phyloP scores from a whole-genome alignment of 2,113 vertebrate species.

The Callaeas wilsoni region DNA sequence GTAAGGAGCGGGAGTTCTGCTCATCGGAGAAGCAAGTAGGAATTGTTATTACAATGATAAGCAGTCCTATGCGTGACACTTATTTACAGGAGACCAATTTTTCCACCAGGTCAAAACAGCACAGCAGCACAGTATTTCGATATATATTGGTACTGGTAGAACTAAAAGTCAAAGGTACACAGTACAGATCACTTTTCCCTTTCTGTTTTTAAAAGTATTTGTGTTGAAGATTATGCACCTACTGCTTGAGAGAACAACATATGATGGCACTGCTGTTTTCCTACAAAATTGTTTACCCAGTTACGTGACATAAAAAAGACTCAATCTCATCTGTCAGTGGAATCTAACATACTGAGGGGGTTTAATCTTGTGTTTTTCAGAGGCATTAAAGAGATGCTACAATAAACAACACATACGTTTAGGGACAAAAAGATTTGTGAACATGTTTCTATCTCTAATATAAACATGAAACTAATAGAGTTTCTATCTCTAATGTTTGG shows the following conservation, averaged over 20 bases:
- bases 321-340: not conserved
- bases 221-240: not conserved
- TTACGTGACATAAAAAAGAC: not conserved
- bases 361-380: not conserved
- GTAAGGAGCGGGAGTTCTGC: not conserved
- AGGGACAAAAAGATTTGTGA: not conserved
- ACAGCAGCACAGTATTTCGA: not conserved
- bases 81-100: not conserved
- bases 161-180: not conserved
- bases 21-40: not conserved
- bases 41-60: not conserved
- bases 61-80: not conserved
- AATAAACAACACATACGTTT: not conserved
- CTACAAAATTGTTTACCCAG: constrained; percentile 5
- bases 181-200: not conserved
- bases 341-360: not conserved
- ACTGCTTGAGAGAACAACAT: not conserved
- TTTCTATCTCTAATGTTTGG: no score
- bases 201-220: not conserved
- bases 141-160: not conserved
- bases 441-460: not conserved
- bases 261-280: not conserved
- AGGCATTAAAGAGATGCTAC: not conserved
- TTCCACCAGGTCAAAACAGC: not conserved
- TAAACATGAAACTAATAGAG: no score